Evolutionary conservation across 2,888 invertebrate genomes (phyloP), one percentile per base, ranked within the genome.

Genomic region (Philaethria dido): DNA sequence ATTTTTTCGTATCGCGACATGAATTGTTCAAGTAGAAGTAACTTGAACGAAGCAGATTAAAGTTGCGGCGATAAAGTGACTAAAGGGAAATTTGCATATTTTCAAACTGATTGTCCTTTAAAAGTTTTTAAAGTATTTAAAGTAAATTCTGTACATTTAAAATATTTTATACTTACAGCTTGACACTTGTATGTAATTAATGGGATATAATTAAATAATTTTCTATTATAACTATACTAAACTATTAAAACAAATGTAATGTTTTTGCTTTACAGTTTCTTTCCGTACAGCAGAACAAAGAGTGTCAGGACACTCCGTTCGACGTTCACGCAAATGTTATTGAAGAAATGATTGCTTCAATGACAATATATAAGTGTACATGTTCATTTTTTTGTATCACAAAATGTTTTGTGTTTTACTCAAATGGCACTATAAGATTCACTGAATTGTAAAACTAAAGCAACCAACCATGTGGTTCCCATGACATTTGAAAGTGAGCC

Each of bases 31-130:
- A 75, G 82, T 81, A 83, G 88, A 89, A 89, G 87, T 88, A 90
- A 90, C 89, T 88, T 87, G 85, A 89, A 90, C 87, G 88, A 89
- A 89, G 88, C 87, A 89, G 89, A 90, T 89, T 90, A 89, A 90
- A 91, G 88, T 92, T 88, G 87, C 83, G 84, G 84, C 83, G 84
- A 85, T 85, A 86, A 87, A 89, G 90, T 88, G 88, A 90, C 88
- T 89, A 88, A 88, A 90, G 88, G 88, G 88, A 91, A 90, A 91
- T 91, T 89, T 81, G 87, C 90, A 91, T 90, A 89, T 89, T 89
- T 88, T 83, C 82, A 85, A 90, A 89, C 90, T 89, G 89, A 90
- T 90, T 91, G 89, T 86, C 83, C 84, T 81, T 83, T 83, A 87
- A 89, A 86, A 83, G 85, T 86, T 64, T 86, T 81, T 79, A 69